Conservation (phyloP, 2,888 invertebrate species). For the Anagyrus pseudococci region DNA sequence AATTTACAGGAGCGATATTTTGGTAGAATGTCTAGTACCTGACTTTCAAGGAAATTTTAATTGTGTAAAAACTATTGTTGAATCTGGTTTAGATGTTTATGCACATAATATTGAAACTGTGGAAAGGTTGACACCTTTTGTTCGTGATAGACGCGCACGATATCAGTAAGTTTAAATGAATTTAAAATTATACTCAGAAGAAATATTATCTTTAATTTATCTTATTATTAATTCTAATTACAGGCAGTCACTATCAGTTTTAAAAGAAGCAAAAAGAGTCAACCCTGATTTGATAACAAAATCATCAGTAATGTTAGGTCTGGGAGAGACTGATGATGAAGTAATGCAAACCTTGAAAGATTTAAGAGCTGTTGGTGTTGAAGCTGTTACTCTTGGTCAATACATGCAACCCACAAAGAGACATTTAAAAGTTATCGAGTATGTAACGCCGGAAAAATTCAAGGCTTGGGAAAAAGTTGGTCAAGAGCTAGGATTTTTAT, state of each 20-base stretch:
- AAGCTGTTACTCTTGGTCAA: conserved; percentile 96
- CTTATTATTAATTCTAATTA: conserved; percentile 36
- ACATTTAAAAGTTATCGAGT: conserved; percentile 93
- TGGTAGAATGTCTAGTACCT: conserved; percentile 96
- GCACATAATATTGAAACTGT: conserved; percentile 99
- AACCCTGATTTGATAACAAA: conserved; percentile 91
- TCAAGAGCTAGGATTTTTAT: conserved; percentile 86
- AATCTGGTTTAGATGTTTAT: conserved; percentile 91
- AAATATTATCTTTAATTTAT: not conserved
- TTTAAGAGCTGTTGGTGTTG: conserved; percentile 81
- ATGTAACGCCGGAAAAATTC: conserved; percentile 95
- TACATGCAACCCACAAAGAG: conserved; percentile 99
- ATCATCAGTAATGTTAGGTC: conserved; percentile 97
- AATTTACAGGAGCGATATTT: conserved; percentile 75
- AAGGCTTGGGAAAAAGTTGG: conserved; percentile 85
- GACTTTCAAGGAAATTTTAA: conserved; percentile 88
- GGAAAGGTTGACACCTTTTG: conserved; percentile 86
- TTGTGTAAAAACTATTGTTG: conserved; percentile 77
- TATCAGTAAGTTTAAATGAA: conserved; percentile 66
- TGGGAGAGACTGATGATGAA: conserved; percentile 89
- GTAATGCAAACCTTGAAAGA: conserved; percentile 88
- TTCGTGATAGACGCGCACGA: conserved; percentile 91
- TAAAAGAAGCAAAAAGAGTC: conserved; percentile 80
- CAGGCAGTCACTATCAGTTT: conserved; percentile 84
- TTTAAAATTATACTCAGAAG: conserved; percentile 15